A percentile compares a stretch with the other conserved stretches of the same genome.
phyloP scores from a whole-genome alignment of 1,140 invertebrate genomes.

The Hesperophylax magnus region DNA sequence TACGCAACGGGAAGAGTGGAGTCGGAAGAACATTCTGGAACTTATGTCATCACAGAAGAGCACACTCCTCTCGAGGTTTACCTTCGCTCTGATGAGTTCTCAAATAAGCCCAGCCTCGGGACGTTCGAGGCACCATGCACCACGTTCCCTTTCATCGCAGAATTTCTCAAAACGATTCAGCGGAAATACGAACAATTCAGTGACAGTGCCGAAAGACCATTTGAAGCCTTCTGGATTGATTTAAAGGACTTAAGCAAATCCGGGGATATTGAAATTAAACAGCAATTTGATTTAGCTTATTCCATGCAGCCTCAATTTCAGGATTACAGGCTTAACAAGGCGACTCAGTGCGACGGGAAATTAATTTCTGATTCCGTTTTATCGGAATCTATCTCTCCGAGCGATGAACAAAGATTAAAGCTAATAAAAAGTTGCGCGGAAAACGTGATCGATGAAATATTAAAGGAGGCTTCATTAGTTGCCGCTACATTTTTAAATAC shows the following conservation, averaged over 20 bases:
- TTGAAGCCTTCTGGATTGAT: slow-evolving; percentile 21
- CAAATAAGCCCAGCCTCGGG: too few relatives aligned
- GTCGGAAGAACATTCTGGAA: neutral
- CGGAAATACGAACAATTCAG: neutral
- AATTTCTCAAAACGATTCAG: neutral
- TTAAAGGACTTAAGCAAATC: neutral
- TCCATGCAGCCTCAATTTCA: too few relatives aligned
- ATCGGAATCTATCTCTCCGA: too few relatives aligned
- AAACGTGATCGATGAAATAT: neutral
- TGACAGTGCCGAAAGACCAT: neutral
- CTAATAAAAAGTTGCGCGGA: neutral
- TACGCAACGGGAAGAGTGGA: neutral
- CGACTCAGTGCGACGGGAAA: too few relatives aligned
- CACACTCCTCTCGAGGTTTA: neutral
- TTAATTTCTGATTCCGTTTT: too few relatives aligned
- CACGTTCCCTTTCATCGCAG: neutral
- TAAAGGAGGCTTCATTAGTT: neutral
- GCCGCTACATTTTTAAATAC: too few relatives aligned
- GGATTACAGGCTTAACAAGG: too few relatives aligned
- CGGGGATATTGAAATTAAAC: neutral
- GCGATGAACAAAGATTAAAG: too few relatives aligned
- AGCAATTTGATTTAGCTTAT: neutral
- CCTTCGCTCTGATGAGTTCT: neutral
- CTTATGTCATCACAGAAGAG: neutral
- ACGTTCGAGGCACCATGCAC: neutral